A percentile compares a stretch with the other conserved stretches of the same genome.
Evolutionary conservation across 2,888 invertebrate genomes (phyloP).

Genomic region (Iselma pallidipennis): DNA sequence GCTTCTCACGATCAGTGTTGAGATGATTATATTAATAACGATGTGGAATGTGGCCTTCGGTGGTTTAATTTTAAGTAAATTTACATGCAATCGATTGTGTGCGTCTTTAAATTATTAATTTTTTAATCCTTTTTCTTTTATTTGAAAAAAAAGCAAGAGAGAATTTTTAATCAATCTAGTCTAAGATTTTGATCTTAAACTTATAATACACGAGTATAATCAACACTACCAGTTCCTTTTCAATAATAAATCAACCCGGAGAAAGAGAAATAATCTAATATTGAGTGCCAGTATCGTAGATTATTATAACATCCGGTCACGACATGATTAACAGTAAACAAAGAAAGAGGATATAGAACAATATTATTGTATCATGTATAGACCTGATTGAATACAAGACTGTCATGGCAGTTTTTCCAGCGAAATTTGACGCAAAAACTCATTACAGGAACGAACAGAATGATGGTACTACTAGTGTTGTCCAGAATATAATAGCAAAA

Average conservation of each 20-base stretch:
- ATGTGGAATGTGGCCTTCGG: neutral
- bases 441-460: neutral
- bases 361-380: too few species aligned
- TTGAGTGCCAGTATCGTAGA: slow-evolving; percentile 14
- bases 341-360: neutral
- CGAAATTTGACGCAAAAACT: slow-evolving; percentile 2
- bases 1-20: neutral
- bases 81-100: neutral
- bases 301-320: slow-evolving; percentile 20
- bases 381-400: too few species aligned
- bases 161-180: neutral
- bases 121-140: too few species aligned
- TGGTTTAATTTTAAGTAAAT: neutral
- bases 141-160: too few species aligned
- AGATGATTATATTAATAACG: neutral
- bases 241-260: neutral
- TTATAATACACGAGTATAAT: neutral
- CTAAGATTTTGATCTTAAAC: neutral
- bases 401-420: too few species aligned
- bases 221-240: neutral
- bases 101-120: too few species aligned
- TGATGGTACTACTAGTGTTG: neutral
- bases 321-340: slow-evolving; percentile 14
- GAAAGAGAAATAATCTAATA: slow-evolving; percentile 13
- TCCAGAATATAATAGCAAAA: too few species aligned